Evolutionary conservation across 2,888 invertebrate species (phyloP), one percentile per base, ranked within the genome.

Genomic region (Chironomus riparius): DNA sequence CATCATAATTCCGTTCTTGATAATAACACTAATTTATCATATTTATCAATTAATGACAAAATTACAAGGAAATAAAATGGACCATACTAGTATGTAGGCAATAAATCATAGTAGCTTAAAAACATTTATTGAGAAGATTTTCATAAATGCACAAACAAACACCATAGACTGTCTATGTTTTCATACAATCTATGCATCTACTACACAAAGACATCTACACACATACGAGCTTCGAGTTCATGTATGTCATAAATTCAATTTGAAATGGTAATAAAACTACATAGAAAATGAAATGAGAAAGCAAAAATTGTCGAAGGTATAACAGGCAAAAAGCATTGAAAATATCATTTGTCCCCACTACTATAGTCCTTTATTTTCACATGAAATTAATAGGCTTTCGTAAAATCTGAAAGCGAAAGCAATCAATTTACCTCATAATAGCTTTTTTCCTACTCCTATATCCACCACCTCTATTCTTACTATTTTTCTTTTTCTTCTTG

Each of bases 11-110:
- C 74, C 74, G 74, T 74, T 74, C 61, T 10, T 61, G 62, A 65
- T 74, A 74, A 74, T 48, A 74, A 22, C 68, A 22, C 48, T 68
- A 74, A 74, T 74, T 74, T 62, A 74, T 74, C 74, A 74, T 62
- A 68, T 74, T 74, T 74, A 74, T 74, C 74, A 74, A 74, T 74
- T 74, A 74, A 74, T 74, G 74, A 74, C 74, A 74, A 74, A 38
- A 74, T 68, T 74, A 68, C 74, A 74, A 68, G 68, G 48, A 68
- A 74, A 68, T 18, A 62, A 74, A 74, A 68, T 68, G 62, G 62
- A n/a, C 65, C 24, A 24, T 24, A 12, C 12, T 65, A 48, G 28
- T 47, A 18, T 68, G 38, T 47, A 4, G 38, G 68, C 18, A 28
- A 74, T 74, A 74, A 74, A 74, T 74, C 74, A 74, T 47, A 24